Percentiles rank a stretch among this genome's conserved stretches.
phyloP scores from a whole-genome alignment of 2,888 invertebrate genomes.

The Oligia fasciuncula region DNA sequence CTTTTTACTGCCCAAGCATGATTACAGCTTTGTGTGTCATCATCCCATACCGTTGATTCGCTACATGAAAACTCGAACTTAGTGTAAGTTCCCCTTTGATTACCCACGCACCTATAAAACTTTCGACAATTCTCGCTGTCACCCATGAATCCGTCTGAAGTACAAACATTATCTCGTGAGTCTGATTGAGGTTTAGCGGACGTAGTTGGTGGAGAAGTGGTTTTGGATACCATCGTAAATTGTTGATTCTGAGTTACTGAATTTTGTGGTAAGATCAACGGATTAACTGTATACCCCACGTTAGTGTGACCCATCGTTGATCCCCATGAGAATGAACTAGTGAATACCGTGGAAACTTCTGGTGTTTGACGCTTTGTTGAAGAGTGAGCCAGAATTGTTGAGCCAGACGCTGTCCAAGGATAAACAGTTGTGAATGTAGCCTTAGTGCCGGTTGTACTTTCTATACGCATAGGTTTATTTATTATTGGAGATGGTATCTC shows the following conservation, averaged over 20 bases:
- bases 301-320: conserved; percentile 27
- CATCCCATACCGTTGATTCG: conserved; percentile 95
- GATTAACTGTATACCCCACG: conserved; percentile 10
- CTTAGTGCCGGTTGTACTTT: conserved; percentile 21
- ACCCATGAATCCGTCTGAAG: conserved; percentile 93
- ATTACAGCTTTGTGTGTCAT: conserved; percentile 92
- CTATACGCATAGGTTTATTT: conserved; percentile 47
- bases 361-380: conserved; percentile 44
- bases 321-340: conserved; percentile 51
- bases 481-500: conserved; percentile 82
- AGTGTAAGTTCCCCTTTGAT: conserved; percentile 90
- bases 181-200: conserved; percentile 23
- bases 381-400: conserved; percentile 17
- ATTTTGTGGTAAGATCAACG: conserved; percentile 15
- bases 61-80: conserved; percentile 94
- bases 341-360: conserved; percentile 35
- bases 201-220: conserved; percentile 45
- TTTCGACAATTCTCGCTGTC: conserved; percentile 93
- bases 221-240: conserved; percentile 25
- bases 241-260: conserved; percentile 20
- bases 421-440: conserved; percentile 32
- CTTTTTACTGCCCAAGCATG: conserved; percentile 91
- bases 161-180: conserved; percentile 82
- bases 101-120: conserved; percentile 94
- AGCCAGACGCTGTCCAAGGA: conserved; percentile 38